Percentiles rank a stretch among this genome's conserved stretches.
Conservation (phyloP, 2,797 vertebrate genomes). For the Mionectes olivaceus region DNA sequence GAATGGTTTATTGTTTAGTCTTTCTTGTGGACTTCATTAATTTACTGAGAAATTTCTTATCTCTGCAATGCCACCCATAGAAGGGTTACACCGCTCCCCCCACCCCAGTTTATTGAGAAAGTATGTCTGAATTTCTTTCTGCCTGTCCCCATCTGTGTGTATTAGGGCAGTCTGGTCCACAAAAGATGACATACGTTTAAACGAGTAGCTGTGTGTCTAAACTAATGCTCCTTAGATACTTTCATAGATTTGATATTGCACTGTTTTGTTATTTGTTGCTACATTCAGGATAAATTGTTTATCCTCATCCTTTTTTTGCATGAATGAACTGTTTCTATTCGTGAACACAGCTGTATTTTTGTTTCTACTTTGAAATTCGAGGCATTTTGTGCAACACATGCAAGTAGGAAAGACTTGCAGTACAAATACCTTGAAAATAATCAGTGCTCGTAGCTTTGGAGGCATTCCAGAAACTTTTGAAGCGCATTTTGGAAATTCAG, state of each 20-base stretch:
- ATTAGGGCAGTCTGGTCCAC: background rate
- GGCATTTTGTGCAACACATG: background rate
- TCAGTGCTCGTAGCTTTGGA: background rate
- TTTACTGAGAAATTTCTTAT: background rate
- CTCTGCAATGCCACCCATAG: background rate
- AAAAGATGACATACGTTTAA: background rate
- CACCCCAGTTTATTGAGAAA: background rate
- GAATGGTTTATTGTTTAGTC: background rate
- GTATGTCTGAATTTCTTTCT: background rate
- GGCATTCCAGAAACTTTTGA: background rate
- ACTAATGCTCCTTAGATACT: background rate
- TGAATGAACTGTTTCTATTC: background rate
- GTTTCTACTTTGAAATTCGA: background rate
- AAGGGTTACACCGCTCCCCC: background rate
- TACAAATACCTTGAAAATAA: background rate
- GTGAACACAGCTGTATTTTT: background rate
- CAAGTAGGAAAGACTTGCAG: background rate
- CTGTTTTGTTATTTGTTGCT: background rate
- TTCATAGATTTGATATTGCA: background rate
- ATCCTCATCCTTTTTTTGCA: background rate
- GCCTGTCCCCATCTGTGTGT: background rate
- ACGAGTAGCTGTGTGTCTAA: background rate
- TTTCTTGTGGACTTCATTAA: background rate
- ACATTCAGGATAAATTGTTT: background rate
- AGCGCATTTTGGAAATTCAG: background rate